Percentiles rank a stretch among this genome's conserved stretches.
Conservation (phyloP, 2,113 vertebrate species). For the Pluvialis apricaria region DNA sequence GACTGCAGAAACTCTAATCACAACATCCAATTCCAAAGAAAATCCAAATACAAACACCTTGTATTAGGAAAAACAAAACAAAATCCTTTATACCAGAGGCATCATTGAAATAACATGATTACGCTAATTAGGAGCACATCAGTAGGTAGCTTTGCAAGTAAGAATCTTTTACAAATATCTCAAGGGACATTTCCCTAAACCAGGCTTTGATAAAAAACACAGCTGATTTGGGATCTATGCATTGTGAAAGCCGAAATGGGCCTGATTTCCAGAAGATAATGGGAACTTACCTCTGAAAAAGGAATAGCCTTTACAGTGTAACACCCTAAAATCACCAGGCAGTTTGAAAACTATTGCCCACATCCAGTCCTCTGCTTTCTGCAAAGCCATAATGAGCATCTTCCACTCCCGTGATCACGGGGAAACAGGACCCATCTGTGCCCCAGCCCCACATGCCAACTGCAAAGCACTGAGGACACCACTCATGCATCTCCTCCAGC, state of each 20-base stretch:
- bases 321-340: neutral
- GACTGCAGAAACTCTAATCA: neutral
- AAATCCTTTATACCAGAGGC: neutral
- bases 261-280: neutral
- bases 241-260: neutral
- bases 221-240: neutral
- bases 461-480: neutral
- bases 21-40: neutral
- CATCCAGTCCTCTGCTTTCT: neutral
- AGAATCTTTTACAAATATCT: neutral
- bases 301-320: neutral
- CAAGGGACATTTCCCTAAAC: neutral
- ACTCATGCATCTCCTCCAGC: neutral
- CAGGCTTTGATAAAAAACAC: neutral
- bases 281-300: neutral
- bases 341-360: neutral
- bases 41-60: neutral
- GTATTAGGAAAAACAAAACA: neutral
- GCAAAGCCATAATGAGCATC: neutral
- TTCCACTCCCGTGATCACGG: fast-evolving
- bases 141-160: neutral
- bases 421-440: neutral
- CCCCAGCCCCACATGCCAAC: neutral
- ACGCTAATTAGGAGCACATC: neutral
- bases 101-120: neutral